Base-by-base conservation (phyloP, 2,113 vertebrate genomes). In the Caranx ignobilis region DNA sequence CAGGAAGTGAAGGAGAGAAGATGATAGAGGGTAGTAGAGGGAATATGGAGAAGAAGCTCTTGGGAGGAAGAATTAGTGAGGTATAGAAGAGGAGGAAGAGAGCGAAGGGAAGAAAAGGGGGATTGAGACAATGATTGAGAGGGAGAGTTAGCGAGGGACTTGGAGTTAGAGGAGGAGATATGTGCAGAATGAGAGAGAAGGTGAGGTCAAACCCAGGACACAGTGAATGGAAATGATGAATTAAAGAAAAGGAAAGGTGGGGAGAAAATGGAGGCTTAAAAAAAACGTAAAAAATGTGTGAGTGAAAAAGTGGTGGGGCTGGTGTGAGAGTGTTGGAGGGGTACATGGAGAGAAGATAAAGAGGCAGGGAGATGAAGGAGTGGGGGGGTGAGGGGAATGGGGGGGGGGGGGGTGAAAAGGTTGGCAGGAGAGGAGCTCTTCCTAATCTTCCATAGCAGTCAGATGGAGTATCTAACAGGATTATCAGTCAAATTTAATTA, bases 401-500 rank as follows among this genome's bases (percentile, higher is more conserved):
- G 37, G 5, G 55, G 68, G 57, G 45, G 71, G 68, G 21, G 61
- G 83, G 45, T 62, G 71, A 67, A 85, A 63, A 84, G 90, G 90
- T 79, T 88, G 87, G 75, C 86, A 87, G 88, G 61, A 84, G 78
- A 85, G 74, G 71, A 87, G 89, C 86, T 82, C 82, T 55, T 85
- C 78, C 84, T 89, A 91, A 92, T 93, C 89, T 92, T 54, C 84
- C 79, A 48, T 75, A 81, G 76, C 88, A 89, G 82, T 90, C 89
- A 85, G 85, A 90, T 81, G 81, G 84, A 91, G 88, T 86, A 87
- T 90, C 87, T 91, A 89, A 90, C 90, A 89, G 91, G 90, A 92
- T 94, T 92, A 94, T 88, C 89, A 77, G 87, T 91, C 87, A 94
- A 91, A 94, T 94, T 82, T 88, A 92, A 93, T 93, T 89, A 94